Conservation (phyloP, 1,140 invertebrate genomes). For the Aphelenchoides fujianensis region DNA sequence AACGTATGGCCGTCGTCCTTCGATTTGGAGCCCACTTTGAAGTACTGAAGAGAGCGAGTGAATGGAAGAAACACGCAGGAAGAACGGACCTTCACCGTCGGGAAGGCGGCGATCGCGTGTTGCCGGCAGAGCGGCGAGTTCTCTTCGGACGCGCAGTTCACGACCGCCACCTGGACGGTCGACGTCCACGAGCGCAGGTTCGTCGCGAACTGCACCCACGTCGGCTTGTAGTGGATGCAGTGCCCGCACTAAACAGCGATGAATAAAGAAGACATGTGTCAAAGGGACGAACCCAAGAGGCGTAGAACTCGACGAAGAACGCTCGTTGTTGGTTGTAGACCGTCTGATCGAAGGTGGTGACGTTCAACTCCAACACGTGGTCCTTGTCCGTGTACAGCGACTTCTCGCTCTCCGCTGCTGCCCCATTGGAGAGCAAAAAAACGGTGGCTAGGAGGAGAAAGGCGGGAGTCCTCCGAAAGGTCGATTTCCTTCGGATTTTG, state of each 20-base stretch:
- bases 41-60: slow-evolving; percentile 51
- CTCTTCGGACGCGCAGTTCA: slow-evolving; percentile 60
- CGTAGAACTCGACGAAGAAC: slow-evolving; percentile 50
- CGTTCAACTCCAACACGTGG: slow-evolving; percentile 42
- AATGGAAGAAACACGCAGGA: neutral
- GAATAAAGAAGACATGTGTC: too few species aligned
- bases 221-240: slow-evolving; percentile 47
- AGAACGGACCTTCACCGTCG: slow-evolving; percentile 70
- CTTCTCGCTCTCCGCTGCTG: too few species aligned
- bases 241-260: slow-evolving; percentile 47
- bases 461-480: too few species aligned
- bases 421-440: too few species aligned
- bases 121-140: slow-evolving; percentile 74
- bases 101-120: slow-evolving; percentile 81
- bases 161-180: slow-evolving; percentile 43
- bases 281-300: too few species aligned
- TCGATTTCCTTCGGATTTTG: too few species aligned
- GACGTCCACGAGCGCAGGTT: slow-evolving; percentile 29
- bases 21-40: slow-evolving; percentile 32
- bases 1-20: slow-evolving; percentile 42
- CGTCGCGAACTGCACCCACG: slow-evolving; percentile 48
- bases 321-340: slow-evolving; percentile 45
- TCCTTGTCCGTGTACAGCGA: slow-evolving; percentile 16
- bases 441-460: too few species aligned
- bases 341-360: slow-evolving; percentile 42